Percentiles rank a stretch among this genome's conserved stretches.
These are phyloP conservation scores for Cataglyphis albicans DNA, from an alignment of 2,888 invertebrate genomes.

Conservation along the genomic window DNA sequence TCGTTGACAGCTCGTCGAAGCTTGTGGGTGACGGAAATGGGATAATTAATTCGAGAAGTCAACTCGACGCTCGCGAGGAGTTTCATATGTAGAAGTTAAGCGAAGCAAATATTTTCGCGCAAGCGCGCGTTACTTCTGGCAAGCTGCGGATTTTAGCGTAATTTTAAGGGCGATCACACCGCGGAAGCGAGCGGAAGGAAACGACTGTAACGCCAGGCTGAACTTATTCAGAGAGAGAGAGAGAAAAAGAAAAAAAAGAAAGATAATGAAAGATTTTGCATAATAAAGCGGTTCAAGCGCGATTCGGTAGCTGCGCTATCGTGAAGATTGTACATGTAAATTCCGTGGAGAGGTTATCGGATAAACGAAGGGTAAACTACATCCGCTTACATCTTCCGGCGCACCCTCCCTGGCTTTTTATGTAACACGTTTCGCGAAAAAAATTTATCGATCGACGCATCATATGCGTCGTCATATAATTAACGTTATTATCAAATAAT, in stretches of 20 bases:
- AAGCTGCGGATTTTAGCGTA: constrained; percentile 69
- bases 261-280: constrained; percentile 76
- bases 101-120: constrained; percentile 53
- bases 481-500: constrained; percentile 26
- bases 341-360: constrained; percentile 57
- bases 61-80: constrained; percentile 6
- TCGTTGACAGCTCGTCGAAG: constrained; percentile 17
- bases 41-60: constrained; percentile 49
- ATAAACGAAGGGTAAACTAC: constrained; percentile 61
- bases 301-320: constrained; percentile 24
- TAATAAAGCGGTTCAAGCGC: constrained; percentile 75
- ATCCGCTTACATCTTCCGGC: constrained; percentile 24
- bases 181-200: constrained; percentile 56
- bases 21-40: constrained; percentile 28
- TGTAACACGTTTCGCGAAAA: constrained; percentile 17
- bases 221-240: constrained; percentile 68
- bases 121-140: constrained; percentile 56
- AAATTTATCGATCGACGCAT: constrained; percentile 14
- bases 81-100: constrained; percentile 37
- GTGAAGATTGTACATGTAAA: constrained; percentile 56
- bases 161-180: constrained; percentile 57
- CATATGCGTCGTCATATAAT: background rate
- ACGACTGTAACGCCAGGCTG: constrained; percentile 48
- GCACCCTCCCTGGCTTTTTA: constrained; percentile 10
- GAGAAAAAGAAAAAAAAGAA: constrained; percentile 57